Percentiles rank a stretch among this genome's conserved stretches.
phyloP scores from a whole-genome alignment of 1,140 invertebrate genomes.

The Chironomus striatipennis region DNA sequence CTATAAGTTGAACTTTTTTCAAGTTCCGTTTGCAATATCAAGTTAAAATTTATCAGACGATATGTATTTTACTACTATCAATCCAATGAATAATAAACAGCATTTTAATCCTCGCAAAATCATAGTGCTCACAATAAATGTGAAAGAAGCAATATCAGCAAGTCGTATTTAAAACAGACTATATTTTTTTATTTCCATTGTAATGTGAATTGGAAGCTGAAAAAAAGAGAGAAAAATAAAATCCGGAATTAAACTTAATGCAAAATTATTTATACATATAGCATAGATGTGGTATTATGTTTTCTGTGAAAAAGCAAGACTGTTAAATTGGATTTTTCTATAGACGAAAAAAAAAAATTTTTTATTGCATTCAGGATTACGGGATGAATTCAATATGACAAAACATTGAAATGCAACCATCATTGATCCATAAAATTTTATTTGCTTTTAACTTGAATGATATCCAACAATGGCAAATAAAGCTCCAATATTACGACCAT shows the following conservation, averaged over 20 bases:
- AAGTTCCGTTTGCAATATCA: no score
- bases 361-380: no score
- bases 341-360: no score
- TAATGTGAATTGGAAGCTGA: background rate
- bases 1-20: no score
- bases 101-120: constrained; percentile 7
- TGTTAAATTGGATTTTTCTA: no score
- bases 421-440: constrained; percentile 1
- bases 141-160: background rate
- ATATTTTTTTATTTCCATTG: constrained; percentile 21
- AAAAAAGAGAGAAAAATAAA: background rate
- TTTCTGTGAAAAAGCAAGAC: no score
- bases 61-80: background rate
- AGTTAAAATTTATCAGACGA: no score
- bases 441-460: background rate
- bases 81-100: constrained; percentile 23
- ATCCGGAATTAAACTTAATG: constrained; percentile 22
- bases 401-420: background rate
- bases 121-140: background rate
- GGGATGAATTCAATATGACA: background rate
- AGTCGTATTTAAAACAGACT: background rate
- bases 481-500: background rate
- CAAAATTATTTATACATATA: background rate
- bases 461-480: background rate
- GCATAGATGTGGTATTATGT: no score